Conservation (phyloP, 2,888 invertebrate species). For the Autographa pulchrina region DNA sequence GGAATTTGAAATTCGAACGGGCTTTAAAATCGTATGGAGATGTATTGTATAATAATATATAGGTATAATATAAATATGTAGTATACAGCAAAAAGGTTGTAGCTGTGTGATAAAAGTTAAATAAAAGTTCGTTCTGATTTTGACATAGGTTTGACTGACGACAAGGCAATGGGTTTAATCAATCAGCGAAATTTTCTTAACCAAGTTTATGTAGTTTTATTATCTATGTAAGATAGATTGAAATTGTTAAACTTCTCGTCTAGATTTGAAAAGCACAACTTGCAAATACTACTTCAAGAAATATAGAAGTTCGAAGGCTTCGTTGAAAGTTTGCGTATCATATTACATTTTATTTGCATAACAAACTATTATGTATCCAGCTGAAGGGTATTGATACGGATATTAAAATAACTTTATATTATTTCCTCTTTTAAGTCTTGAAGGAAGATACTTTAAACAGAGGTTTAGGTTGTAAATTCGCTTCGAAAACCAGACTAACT, state of each 20-base stretch:
- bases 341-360: not conserved
- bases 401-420: not conserved
- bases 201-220: not conserved
- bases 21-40: not conserved
- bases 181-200: no score
- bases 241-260: not conserved
- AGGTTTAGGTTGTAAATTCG: not conserved
- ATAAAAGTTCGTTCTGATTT: not conserved
- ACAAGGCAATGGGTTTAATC: no score
- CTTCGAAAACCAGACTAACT: not conserved
- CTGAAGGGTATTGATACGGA: constrained; percentile 1
- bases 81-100: no score
- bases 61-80: no score
- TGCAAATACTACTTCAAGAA: not conserved
- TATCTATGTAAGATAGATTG: not conserved
- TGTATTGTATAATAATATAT: no score
- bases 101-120: no score
- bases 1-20: constrained; percentile 26
- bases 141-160: not conserved
- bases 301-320: not conserved
- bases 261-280: not conserved
- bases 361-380: not conserved
- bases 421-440: not conserved
- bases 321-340: not conserved
- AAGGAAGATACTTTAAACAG: not conserved